Evolutionary conservation across 2,797 vertebrate species (phyloP).

Genomic region (Heliangelus exortis): DNA sequence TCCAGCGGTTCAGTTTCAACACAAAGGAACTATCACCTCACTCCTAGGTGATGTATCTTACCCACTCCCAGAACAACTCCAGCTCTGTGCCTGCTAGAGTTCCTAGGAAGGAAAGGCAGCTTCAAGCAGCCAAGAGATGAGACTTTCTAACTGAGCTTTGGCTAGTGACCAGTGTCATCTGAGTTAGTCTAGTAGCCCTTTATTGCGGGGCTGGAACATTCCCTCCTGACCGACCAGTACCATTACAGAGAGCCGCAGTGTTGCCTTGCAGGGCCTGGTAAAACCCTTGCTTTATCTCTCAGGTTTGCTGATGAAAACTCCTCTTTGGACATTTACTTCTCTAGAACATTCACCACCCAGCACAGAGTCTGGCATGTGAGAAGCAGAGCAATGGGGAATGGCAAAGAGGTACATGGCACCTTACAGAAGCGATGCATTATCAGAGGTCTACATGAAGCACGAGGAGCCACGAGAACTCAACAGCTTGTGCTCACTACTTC

Average conservation of each 20-base stretch:
- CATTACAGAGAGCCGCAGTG: not conserved
- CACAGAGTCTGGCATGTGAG: not conserved
- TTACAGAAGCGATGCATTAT: not conserved
- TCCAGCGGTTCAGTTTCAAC: not conserved
- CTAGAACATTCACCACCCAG: not conserved
- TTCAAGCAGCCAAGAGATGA: not conserved
- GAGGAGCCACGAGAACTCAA: not conserved
- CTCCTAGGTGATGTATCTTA: not conserved
- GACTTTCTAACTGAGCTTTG: not conserved
- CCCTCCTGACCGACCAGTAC: not conserved
- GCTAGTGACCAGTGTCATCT: not conserved
- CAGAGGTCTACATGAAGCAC: not conserved
- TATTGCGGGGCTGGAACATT: not conserved
- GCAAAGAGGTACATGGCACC: not conserved
- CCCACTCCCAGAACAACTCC: not conserved
- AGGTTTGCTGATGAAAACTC: not conserved
- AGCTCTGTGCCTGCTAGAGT: not conserved
- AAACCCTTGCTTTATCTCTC: not conserved
- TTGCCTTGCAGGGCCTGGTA: not conserved
- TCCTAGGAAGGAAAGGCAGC: not conserved
- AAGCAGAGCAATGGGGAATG: not conserved
- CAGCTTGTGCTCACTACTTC: fast-evolving
- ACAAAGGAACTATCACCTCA: not conserved
- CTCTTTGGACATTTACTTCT: not conserved
- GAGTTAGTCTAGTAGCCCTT: not conserved